Evolutionary conservation across 2,888 invertebrate species (phyloP), one percentile per base, ranked within the genome.

Genomic region (Acronicta aceris): DNA sequence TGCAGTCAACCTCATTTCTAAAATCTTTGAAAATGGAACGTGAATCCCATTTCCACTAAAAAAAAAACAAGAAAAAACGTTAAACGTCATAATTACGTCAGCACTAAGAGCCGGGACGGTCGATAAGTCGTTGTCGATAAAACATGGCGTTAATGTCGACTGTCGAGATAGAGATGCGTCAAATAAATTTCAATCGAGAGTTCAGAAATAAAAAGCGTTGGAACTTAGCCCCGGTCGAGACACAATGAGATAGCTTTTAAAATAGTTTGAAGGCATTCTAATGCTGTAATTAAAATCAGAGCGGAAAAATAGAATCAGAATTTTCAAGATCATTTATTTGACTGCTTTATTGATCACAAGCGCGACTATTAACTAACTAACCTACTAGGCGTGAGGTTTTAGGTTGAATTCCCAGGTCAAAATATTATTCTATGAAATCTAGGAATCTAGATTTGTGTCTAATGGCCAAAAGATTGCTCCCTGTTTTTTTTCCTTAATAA

Each of bases 101-200:
- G 52, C 53, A 45, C 52, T 62, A n/a, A 74, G 61, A 59, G 64
- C 15, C 36, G 45, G 25, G 47, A 41, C 38, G 38, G 40, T 56
- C 59, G 65, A 62, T 62, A 75, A 66, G 52, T 61, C 62, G 54
- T 42, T 64, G 68, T 79, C 78, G 74, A 77, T 74, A 74, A 75
- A 79, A 77, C 71, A 71, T 53, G 50, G 68, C 62, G 71, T 76
- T 76, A 80, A 79, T 76, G 76, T 75, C 65, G 65, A 58, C 71
- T 56, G 67, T 69, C 68, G 58, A 74, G 75, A 77, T 64, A 65
- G 67, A 71, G 65, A 61, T 70, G 69, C 76, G 79, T 81, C 82
- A 81, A 81, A 82, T 82, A 79, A 82, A 84, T 83, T 81, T 81
- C 76, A 79, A 82, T 82, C 68, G 76, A 70, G 55, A 62, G 33